Conservation (phyloP, 2,797 vertebrate species). For the Coilia nasus region DNA sequence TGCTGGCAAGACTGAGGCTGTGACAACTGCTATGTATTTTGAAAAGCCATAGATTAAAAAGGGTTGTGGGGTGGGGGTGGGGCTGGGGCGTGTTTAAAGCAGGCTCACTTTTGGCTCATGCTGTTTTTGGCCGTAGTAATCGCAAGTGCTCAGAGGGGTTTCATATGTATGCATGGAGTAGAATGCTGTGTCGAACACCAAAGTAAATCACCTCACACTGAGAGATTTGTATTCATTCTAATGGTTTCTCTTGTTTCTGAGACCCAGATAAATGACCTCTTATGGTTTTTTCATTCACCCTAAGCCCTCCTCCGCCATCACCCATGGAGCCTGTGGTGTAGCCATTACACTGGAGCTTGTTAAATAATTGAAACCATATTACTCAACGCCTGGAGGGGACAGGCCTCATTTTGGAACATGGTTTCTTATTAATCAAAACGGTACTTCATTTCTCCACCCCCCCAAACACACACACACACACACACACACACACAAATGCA, state of each 20-base stretch:
- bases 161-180: background rate
- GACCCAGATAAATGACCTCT: slow-evolving; percentile 22
- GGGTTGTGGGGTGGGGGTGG: background rate
- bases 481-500: slow-evolving; percentile 30
- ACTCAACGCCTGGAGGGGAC: slow-evolving; percentile 56
- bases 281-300: slow-evolving; percentile 49
- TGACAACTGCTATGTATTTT: background rate
- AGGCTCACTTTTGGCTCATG: background rate
- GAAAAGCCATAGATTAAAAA: background rate
- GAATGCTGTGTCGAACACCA: background rate
- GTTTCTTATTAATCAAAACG: slow-evolving; percentile 49
- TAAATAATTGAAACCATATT: slow-evolving; percentile 65
- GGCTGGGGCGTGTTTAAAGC: background rate
- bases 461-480: background rate
- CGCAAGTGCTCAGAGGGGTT: background rate
- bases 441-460: slow-evolving; percentile 28
- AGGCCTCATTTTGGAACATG: slow-evolving; percentile 54
- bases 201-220: background rate
- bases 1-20: background rate
- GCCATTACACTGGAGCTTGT: slow-evolving; percentile 51
- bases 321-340: slow-evolving; percentile 31
- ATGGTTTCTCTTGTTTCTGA: background rate
- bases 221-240: slow-evolving; percentile 1
- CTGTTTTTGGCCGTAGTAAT: background rate
- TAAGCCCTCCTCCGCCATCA: slow-evolving; percentile 23